phyloP scores from a whole-genome alignment of 2,888 invertebrate species.

The Odontocolon sp. region DNA sequence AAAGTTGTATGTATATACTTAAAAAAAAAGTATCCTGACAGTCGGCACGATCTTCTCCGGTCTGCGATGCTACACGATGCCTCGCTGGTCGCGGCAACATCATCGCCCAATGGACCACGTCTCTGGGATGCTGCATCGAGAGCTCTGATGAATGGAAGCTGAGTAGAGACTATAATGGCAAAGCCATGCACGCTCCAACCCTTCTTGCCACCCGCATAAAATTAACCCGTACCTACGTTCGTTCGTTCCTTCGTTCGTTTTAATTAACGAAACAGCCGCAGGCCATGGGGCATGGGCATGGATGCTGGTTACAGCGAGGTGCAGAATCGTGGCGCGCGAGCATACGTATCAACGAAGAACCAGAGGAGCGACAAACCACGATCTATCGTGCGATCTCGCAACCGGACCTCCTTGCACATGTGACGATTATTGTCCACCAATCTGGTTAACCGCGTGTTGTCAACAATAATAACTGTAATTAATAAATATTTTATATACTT shows the following conservation, averaged over 20 bases:
- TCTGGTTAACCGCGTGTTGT: background rate
- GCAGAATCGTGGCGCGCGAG: constrained; percentile 44
- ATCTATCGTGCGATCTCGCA: constrained; percentile 61
- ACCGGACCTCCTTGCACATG: constrained; percentile 34
- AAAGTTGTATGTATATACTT: too few species aligned
- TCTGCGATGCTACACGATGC: too few species aligned
- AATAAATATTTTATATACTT: background rate
- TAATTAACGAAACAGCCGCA: constrained; percentile 79
- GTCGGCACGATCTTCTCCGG: too few species aligned
- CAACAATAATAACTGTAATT: background rate
- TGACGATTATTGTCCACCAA: constrained; percentile 35
- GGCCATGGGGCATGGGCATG: constrained; percentile 63
- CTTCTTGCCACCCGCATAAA: constrained; percentile 79
- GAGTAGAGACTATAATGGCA: constrained; percentile 74
- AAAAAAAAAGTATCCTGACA: too few species aligned
- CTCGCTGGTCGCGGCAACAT: constrained; percentile 28
- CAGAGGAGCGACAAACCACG: constrained; percentile 53
- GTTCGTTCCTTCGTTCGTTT: constrained; percentile 76
- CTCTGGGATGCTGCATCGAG: constrained; percentile 64
- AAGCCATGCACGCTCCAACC: constrained; percentile 76
- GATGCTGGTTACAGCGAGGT: constrained; percentile 33
- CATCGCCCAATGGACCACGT: constrained; percentile 22
- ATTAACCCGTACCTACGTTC: constrained; percentile 76
- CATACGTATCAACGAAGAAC: constrained; percentile 30
- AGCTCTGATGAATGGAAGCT: constrained; percentile 64